phyloP scores from a whole-genome alignment of 2,797 vertebrate species.

The Hyperoplus lanceolatus region DNA sequence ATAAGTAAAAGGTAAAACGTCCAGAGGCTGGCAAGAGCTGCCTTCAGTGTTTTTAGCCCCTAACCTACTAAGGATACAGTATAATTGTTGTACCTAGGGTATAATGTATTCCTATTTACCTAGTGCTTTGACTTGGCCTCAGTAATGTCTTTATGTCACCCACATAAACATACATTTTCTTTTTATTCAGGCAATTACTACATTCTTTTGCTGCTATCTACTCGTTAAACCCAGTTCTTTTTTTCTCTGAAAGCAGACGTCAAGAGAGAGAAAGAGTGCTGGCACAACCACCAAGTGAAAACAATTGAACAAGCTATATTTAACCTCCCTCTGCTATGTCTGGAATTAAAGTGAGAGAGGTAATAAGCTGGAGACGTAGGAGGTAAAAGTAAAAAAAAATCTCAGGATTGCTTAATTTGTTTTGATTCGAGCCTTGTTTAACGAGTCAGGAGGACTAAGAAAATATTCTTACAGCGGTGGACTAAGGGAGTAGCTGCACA shows the following conservation, averaged over 20 bases:
- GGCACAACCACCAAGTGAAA: constrained; percentile 53
- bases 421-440: constrained; percentile 69
- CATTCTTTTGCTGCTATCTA: constrained; percentile 18
- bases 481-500: constrained; percentile 54
- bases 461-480: constrained; percentile 43
- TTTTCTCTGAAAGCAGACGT: constrained; percentile 42
- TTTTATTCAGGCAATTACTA: constrained; percentile 22
- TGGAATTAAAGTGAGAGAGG: constrained; percentile 72
- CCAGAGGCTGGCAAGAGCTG: neutral
- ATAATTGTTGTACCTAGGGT: too few relatives aligned
- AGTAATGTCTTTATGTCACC: neutral
- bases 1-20: neutral
- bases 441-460: constrained; percentile 55
- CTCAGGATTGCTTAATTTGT: constrained; percentile 64
- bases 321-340: constrained; percentile 70
- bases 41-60: neutral
- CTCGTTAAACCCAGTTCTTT: constrained; percentile 28
- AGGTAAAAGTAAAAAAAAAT: constrained; percentile 67
- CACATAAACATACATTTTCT: constrained; percentile 8
- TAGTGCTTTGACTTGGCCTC: constrained; percentile 5
- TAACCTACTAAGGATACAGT: neutral
- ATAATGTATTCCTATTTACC: neutral
- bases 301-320: constrained; percentile 68
- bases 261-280: constrained; percentile 36
- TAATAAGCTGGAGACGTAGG: constrained; percentile 62